Evolutionary conservation across 2,888 invertebrate species (phyloP), one percentile per base, ranked within the genome.

Genomic region (Atethmia centrago): DNA sequence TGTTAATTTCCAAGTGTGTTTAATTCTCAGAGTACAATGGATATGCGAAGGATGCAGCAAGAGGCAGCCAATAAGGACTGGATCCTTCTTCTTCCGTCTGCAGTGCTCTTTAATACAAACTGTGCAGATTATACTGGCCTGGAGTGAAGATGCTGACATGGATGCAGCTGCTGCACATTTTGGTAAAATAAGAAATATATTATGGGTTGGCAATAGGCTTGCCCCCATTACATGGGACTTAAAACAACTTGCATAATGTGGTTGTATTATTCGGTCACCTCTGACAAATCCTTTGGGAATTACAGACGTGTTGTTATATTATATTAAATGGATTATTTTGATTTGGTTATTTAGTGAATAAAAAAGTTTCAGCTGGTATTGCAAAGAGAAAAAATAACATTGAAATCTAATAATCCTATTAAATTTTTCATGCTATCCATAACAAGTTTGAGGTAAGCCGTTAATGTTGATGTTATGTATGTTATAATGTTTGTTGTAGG

Each of bases 81-180:
- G 93, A 0, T 97, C 97, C 0, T 97, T 97, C 85, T 97, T 97
- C 88, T 92, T 96, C n/a, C 95, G 97, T 59, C 91, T 97, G 25
- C 97, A 97, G 84, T 97, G 97, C 88, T 97, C 97, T 72, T 93
- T 97, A 65, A 94, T 97, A 78, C 96, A 97, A 88, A 95, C 96
- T 59, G 91, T 97, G 74, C 97, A 97, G 89, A 92, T 97, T 19
- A 96, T 97, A 71, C 90, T 97, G 56, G 97, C 97, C 0, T 98
- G 98, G 98, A 97, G 97, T 91, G 97, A 97, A 85, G 96, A 97
- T 89, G 96, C 96, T n/a, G 97, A 97, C 53, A 89, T 93, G 12
- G 94, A 95, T 68, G 86, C 93, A 42, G 95, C 96, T 58, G 96
- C 97, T 25, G 93, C 94, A 81, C 93, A 96, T 86, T 96, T 97